A percentile compares a stretch with the other conserved stretches of the same genome.
These are phyloP conservation scores for Amblyjoppa fuscipennis DNA, from an alignment of 2,888 invertebrate species.

Conservation along the genomic window DNA sequence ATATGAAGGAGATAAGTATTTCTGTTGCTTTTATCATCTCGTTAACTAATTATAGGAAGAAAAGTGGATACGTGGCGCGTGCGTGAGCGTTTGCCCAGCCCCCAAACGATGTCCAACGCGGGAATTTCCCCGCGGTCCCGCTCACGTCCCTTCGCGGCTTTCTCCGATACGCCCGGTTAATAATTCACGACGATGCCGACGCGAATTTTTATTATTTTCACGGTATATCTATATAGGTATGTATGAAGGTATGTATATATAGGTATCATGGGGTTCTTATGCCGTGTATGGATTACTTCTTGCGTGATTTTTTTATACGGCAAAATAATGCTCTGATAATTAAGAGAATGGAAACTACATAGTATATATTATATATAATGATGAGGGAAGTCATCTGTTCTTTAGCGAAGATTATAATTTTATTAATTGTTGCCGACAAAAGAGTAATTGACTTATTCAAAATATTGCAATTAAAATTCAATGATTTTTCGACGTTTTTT, in stretches of 20 bases:
- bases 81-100: slow-evolving; percentile 49
- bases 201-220: slow-evolving; percentile 72
- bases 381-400: not conserved
- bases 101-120: slow-evolving; percentile 33
- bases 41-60: slow-evolving; percentile 51
- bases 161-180: slow-evolving; percentile 84
- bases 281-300: slow-evolving; percentile 4
- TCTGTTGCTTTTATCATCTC: slow-evolving; percentile 47
- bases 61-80: slow-evolving; percentile 55
- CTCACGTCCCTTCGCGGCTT: slow-evolving; percentile 76
- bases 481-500: not conserved
- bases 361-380: not conserved
- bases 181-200: slow-evolving; percentile 77
- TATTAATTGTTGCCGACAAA: too few species aligned
- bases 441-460: too few species aligned
- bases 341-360: slow-evolving; percentile 28
- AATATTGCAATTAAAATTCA: not conserved
- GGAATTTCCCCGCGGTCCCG: slow-evolving; percentile 31
- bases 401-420: not conserved
- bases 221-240: slow-evolving; percentile 62
- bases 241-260: slow-evolving; percentile 4
- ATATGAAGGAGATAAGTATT: slow-evolving; percentile 49
- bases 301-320: slow-evolving; percentile 66
- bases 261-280: slow-evolving; percentile 68
- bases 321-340: slow-evolving; percentile 70